These are phyloP conservation scores for Acridotheres tristis DNA, from an alignment of 2,797 vertebrate species.

Conservation along the genomic window DNA sequence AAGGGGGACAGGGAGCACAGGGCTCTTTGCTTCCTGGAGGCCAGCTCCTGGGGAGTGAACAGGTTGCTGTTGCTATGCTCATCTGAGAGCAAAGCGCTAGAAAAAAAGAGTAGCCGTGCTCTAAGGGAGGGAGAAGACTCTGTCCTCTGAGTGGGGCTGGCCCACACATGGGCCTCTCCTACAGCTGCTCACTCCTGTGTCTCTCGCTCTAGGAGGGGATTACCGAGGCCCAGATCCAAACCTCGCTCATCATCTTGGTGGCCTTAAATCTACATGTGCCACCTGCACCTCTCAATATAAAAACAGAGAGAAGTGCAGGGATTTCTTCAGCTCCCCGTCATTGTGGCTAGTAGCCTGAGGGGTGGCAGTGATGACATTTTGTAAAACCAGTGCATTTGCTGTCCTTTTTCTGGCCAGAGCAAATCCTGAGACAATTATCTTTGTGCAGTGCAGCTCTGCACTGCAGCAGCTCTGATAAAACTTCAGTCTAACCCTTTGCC, in stretches of 20 bases:
- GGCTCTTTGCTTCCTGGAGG: neutral
- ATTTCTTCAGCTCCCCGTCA: neutral
- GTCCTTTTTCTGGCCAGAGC: neutral
- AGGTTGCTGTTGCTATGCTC: neutral
- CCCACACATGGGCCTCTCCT: neutral
- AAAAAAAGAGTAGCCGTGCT: neutral
- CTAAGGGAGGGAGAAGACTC: neutral
- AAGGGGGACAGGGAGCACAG: neutral
- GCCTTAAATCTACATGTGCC: neutral
- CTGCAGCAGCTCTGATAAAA: constrained; percentile 21
- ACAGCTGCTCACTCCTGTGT: neutral
- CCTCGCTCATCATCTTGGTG: neutral
- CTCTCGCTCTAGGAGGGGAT: neutral
- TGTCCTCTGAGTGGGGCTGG: neutral
- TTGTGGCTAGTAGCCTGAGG: neutral
- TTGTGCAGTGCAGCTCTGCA: neutral
- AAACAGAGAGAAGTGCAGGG: neutral
- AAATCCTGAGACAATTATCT: constrained; percentile 38
- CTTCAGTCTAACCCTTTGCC: constrained; percentile 46
- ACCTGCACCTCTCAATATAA: neutral
- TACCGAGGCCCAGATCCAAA: neutral
- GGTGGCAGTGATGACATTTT: neutral
- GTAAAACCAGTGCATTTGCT: neutral
- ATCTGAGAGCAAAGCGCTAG: neutral
- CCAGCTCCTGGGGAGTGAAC: neutral